Conservation (phyloP, 2,113 vertebrate species). For the Thunnus maccoyii region DNA sequence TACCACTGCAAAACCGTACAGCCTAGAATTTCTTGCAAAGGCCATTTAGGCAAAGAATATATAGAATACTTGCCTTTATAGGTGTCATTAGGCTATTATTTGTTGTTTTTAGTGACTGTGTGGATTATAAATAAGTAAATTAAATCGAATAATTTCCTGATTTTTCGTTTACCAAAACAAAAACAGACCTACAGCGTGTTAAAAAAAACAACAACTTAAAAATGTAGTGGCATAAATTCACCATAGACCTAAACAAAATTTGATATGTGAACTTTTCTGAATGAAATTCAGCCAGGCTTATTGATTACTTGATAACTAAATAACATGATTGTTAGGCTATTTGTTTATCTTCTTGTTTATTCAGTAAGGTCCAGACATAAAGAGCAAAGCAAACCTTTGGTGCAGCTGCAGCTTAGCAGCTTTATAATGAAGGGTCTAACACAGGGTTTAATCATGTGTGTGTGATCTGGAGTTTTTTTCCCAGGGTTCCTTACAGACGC, state of each 20-base stretch:
- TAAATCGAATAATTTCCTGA: background rate
- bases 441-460: slow-evolving; percentile 53
- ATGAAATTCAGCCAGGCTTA: background rate
- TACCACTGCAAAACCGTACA: too few relatives aligned
- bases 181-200: background rate
- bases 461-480: slow-evolving; percentile 54
- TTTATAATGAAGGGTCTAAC: slow-evolving; percentile 5
- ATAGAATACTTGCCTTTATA: too few relatives aligned
- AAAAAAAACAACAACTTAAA: background rate
- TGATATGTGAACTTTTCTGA: background rate
- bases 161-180: background rate
- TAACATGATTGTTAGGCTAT: background rate
- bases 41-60: background rate
- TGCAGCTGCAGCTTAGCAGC: slow-evolving; percentile 40
- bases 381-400: background rate
- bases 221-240: background rate
- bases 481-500: slow-evolving; percentile 59
- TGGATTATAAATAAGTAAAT: background rate
- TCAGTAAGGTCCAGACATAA: background rate
- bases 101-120: background rate
- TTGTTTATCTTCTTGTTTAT: background rate
- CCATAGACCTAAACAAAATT: background rate
- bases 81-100: too few relatives aligned
- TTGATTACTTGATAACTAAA: background rate
- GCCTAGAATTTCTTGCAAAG: background rate